A percentile compares a stretch with the other conserved stretches of the same genome.
Evolutionary conservation across 2,113 vertebrate species (phyloP).

Genomic region (Heptranchias perlo): DNA sequence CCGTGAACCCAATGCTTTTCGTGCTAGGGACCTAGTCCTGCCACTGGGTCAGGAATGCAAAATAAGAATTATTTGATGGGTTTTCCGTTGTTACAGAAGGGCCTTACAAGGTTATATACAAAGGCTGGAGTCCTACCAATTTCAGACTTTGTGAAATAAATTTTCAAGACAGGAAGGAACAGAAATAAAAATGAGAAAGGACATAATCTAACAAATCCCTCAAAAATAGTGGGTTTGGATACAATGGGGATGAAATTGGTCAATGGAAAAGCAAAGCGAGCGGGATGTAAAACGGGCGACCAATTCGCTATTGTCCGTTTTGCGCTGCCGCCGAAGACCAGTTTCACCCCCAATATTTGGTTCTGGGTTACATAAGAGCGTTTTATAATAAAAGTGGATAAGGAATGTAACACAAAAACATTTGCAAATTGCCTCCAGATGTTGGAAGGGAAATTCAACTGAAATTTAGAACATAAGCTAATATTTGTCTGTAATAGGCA

Average conservation of each 20-base stretch:
- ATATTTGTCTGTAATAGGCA: neutral
- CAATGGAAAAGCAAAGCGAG: neutral
- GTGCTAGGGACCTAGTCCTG: neutral
- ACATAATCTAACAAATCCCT: neutral
- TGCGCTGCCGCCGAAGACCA: neutral
- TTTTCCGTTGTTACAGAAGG: neutral
- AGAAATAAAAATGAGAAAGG: neutral
- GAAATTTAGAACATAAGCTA: neutral
- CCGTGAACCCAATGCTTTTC: neutral
- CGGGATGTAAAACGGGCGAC: neutral
- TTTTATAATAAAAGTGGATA: neutral
- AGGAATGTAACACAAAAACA: neutral
- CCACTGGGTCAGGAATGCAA: neutral
- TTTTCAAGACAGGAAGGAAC: neutral
- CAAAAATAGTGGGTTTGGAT: neutral
- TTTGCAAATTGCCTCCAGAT: neutral
- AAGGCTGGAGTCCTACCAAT: neutral
- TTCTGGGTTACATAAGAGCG: neutral
- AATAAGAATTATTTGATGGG: neutral
- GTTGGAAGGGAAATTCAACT: neutral
- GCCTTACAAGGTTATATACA: neutral
- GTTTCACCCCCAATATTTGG: neutral
- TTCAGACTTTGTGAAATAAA: neutral
- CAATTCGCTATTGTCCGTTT: neutral
- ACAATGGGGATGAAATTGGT: too few relatives aligned